Base-by-base conservation (phyloP, 1,140 invertebrate genomes). In the Hydropsyche tenuis region DNA sequence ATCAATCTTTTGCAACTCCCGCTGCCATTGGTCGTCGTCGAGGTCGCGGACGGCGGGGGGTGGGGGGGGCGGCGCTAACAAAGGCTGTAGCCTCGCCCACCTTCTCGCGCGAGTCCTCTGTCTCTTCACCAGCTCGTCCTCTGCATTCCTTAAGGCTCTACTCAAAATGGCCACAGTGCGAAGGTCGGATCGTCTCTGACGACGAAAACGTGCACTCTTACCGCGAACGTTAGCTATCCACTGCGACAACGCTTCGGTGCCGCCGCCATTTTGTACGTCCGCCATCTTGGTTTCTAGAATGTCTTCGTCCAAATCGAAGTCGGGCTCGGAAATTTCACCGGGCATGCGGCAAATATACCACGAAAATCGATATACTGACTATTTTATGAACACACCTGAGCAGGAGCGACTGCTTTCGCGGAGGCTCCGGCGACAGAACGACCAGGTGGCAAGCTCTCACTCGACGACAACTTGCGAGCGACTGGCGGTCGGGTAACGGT, bases 191-290 rank as follows among this genome's bases (percentile, higher is more conserved):
- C 72, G 73, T 22, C 69, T 46, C 7, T 27, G 56, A 25, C 63
- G 66, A 16, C 68, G 60, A 1, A 68, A 30, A 16, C 18, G 37
- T 4, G 45, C 56, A 45, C 69, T 60, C 51, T 77, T 77, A 37
- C 64, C 62, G 43, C 75, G 63, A 11, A 77, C 75, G 68, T 65
- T 71, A n/a, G 18, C 53, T 22, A 77, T 77, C 75, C 75, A 77
- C 30, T 73, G 69, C 2, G 73, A 53, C 23, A 77, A 46, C 6
- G 75, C 73, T 25, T 72, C 75, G 7, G 75, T 73, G 30, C 74
- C 69, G 30, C 30, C 30, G 30, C 30, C 30, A 37, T 37, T 37
- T 11, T 45, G 62, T n/a, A 2, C 53, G 30, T 27, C 45, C 37
- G 27, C 64, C 65, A 60, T 60, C 11, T 60, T 60, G 56, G 4